phyloP scores from a whole-genome alignment of 2,113 vertebrate genomes.

The Petroica traversi region DNA sequence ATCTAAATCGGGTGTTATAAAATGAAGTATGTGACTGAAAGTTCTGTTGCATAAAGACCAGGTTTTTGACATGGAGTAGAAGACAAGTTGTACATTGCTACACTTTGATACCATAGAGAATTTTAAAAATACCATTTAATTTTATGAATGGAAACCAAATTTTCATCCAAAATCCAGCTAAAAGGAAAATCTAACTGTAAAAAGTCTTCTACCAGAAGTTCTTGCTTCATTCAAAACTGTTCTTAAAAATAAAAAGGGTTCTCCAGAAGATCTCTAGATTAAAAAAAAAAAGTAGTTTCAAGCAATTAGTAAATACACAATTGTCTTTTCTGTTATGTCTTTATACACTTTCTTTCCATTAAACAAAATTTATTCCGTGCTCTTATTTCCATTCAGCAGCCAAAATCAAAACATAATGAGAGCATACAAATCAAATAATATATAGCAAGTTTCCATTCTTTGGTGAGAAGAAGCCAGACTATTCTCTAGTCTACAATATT shows the following conservation, averaged over 20 bases:
- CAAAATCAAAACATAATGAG: background rate
- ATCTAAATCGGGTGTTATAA: background rate
- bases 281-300: background rate
- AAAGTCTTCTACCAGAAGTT: background rate
- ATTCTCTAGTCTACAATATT: background rate
- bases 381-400: background rate
- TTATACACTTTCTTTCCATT: background rate
- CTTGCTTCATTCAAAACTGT: background rate
- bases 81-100: background rate
- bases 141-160: background rate
- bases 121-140: background rate
- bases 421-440: background rate
- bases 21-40: background rate
- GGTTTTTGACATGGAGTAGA: background rate
- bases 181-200: background rate
- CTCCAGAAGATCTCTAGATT: background rate
- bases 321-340: background rate
- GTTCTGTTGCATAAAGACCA: background rate
- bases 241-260: background rate
- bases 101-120: background rate
- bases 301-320: background rate
- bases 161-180: background rate
- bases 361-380: background rate
- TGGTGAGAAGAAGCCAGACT: background rate
- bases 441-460: background rate